phyloP scores from a whole-genome alignment of 2,797 vertebrate species.

The Coluber constrictor region DNA sequence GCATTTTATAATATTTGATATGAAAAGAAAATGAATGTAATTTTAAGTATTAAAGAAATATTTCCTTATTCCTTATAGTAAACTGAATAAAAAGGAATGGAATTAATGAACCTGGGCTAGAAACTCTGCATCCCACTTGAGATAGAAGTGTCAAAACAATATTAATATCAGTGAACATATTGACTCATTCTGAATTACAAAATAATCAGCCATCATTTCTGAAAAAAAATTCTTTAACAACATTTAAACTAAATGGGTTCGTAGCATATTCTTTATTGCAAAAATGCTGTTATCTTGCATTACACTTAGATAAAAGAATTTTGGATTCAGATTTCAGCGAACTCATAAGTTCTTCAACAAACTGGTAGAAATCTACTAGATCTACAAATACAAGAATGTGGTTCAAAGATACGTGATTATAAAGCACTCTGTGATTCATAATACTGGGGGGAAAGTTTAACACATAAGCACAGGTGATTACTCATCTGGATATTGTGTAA shows the following conservation, averaged over 20 bases:
- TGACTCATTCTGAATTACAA: background rate
- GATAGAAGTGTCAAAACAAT: slow-evolving; percentile 6
- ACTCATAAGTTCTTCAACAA: background rate
- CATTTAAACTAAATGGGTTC: background rate
- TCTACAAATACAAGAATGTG: background rate
- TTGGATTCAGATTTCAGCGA: background rate
- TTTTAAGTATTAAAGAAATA: slow-evolving; percentile 47
- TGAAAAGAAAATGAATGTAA: slow-evolving; percentile 43
- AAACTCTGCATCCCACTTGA: slow-evolving; percentile 18
- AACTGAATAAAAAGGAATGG: slow-evolving; percentile 27
- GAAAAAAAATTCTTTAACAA: background rate
- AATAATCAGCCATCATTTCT: background rate
- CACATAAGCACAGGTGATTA: slow-evolving; percentile 37
- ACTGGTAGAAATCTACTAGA: background rate
- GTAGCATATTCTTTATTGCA: background rate
- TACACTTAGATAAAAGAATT: background rate
- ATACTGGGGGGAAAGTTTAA: background rate
- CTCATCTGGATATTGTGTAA: slow-evolving; percentile 44
- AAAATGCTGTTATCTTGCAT: background rate
- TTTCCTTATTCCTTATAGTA: slow-evolving; percentile 50
- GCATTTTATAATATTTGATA: slow-evolving; percentile 36
- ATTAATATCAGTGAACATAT: background rate
- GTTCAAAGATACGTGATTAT: background rate
- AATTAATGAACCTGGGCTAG: background rate
- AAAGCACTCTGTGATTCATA: background rate